phyloP scores from a whole-genome alignment of 2,797 vertebrate genomes.

The Lithobates pipiens region DNA sequence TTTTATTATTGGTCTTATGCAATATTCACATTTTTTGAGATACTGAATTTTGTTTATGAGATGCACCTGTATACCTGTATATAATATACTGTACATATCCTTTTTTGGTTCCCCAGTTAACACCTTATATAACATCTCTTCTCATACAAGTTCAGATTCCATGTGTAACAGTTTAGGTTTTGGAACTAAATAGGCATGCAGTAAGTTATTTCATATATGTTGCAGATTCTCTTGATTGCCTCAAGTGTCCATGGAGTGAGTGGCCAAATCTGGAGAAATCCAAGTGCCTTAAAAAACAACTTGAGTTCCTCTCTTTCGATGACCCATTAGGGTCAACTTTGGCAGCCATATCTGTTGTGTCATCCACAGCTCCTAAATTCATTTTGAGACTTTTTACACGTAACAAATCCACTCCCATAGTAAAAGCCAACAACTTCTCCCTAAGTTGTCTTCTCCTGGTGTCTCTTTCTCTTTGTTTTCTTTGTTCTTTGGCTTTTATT shows the following conservation, averaged over 20 bases:
- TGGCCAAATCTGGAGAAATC: slow-evolving; percentile 30
- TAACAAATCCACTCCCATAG: slow-evolving; percentile 36
- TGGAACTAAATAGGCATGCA: no score
- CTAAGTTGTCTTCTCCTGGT: slow-evolving; percentile 51
- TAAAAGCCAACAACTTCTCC: slow-evolving; percentile 38
- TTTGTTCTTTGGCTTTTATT: slow-evolving; percentile 46
- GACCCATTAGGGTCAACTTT: slow-evolving; percentile 31
- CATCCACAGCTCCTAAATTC: slow-evolving; percentile 16
- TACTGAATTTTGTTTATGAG: no score
- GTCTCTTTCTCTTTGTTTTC: slow-evolving; percentile 47
- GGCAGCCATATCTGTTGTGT: not conserved
- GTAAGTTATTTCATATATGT: not conserved
- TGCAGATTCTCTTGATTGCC: slow-evolving; percentile 28
- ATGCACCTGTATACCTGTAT: no score
- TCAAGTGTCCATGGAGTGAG: slow-evolving; percentile 25
- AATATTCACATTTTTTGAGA: no score
- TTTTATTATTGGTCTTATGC: no score
- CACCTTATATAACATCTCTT: no score
- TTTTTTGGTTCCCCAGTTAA: no score
- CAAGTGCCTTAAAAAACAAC: slow-evolving; percentile 13
- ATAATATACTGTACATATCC: no score
- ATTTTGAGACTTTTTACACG: slow-evolving; percentile 34
- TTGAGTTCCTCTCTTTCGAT: slow-evolving; percentile 45
- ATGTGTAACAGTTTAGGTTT: no score
- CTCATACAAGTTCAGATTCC: no score